These are phyloP conservation scores for Limenitis camilla DNA, from an alignment of 2,888 invertebrate species.

Conservation along the genomic window DNA sequence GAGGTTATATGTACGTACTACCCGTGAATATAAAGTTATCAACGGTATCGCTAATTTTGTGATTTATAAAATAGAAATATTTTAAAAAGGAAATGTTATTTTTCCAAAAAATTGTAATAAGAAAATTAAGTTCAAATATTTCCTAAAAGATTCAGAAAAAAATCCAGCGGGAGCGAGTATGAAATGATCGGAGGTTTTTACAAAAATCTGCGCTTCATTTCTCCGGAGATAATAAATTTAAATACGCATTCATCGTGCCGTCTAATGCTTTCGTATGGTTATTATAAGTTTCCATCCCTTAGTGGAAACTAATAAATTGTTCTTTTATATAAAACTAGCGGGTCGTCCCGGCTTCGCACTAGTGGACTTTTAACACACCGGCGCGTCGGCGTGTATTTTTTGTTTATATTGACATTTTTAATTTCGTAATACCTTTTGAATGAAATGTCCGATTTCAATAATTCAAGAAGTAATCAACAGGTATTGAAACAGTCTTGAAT, in stretches of 20 bases:
- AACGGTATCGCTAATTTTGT: not conserved
- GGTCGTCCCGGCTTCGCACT: too few species aligned
- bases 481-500: too few species aligned
- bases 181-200: constrained; percentile 9
- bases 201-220: constrained; percentile 8
- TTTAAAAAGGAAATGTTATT: constrained; percentile 2
- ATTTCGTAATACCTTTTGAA: too few species aligned
- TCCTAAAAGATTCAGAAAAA: constrained; percentile 16
- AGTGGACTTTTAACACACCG: too few species aligned
- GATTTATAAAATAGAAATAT: not conserved
- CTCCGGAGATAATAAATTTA: constrained; percentile 14
- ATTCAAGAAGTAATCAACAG: too few species aligned
- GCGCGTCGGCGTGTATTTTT: too few species aligned
- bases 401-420: too few species aligned
- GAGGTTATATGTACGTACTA: too few species aligned
- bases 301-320: not conserved
- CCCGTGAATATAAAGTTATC: not conserved
- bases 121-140: constrained; percentile 21
- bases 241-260: constrained; percentile 2
- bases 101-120: constrained; percentile 8
- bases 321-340: too few species aligned
- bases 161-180: constrained; percentile 12
- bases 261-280: constrained; percentile 1
- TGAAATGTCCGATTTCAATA: too few species aligned
- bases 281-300: not conserved